These are phyloP conservation scores for Athetis lepigone DNA, from an alignment of 2,888 invertebrate species.

Conservation along the genomic window DNA sequence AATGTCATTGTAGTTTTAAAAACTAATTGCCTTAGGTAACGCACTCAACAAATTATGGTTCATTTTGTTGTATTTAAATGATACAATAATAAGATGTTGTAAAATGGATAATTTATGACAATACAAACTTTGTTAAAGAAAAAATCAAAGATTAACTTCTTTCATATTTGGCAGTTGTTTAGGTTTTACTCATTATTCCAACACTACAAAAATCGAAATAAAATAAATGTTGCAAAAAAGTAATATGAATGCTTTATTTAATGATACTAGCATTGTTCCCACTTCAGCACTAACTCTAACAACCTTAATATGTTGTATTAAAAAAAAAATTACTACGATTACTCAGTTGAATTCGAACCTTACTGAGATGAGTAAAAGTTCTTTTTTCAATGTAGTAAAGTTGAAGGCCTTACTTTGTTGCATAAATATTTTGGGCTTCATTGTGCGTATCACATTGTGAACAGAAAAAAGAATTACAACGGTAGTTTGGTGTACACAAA, in stretches of 20 bases:
- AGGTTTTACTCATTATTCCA: too few relatives aligned
- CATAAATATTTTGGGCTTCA: conserved; percentile 26
- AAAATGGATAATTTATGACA: too few relatives aligned
- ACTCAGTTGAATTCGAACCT: conserved; percentile 13
- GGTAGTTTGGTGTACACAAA: too few relatives aligned
- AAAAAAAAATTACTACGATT: not conserved
- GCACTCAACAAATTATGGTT: conserved; percentile 45
- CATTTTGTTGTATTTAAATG: not conserved
- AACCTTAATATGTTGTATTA: conserved; percentile 1
- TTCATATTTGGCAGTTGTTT: too few relatives aligned
- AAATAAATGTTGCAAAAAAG: not conserved
- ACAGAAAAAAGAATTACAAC: conserved; percentile 21
- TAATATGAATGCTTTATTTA: not conserved
- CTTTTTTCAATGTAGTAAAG: not conserved
- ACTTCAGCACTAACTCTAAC: conserved; percentile 8
- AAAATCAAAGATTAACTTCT: too few relatives aligned
- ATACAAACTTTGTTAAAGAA: too few relatives aligned
- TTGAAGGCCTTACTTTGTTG: conserved; percentile 12
- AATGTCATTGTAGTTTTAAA: conserved; percentile 49
- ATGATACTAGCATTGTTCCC: conserved; percentile 9
- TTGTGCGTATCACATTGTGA: conserved; percentile 24
- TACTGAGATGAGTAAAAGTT: not conserved
- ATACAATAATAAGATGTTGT: not conserved
- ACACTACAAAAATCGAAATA: not conserved
- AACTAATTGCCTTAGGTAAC: conserved; percentile 55